Conservation (phyloP, 2,797 vertebrate species). For the Neostethus bicornis region DNA sequence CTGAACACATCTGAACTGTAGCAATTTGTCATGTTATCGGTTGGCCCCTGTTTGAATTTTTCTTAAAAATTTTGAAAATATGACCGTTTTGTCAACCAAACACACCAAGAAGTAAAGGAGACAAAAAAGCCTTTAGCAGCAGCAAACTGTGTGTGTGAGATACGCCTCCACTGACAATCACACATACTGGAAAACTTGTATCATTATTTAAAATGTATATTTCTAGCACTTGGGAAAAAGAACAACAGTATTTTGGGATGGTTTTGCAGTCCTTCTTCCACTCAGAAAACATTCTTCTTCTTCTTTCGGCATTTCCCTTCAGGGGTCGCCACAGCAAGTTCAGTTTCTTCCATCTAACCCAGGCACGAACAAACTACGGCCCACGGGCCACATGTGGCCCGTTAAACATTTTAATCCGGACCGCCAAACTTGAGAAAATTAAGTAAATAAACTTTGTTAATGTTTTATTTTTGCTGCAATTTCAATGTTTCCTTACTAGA, state of each 20-base stretch:
- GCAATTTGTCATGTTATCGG: background rate
- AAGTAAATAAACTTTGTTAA: too few relatives aligned
- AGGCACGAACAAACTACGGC: too few relatives aligned
- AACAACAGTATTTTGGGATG: background rate
- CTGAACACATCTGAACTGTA: background rate
- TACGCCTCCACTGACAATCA: background rate
- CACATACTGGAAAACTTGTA: background rate
- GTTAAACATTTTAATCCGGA: too few relatives aligned
- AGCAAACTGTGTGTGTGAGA: background rate
- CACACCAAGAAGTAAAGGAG: background rate
- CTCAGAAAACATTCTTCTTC: too few relatives aligned
- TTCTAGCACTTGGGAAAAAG: background rate
- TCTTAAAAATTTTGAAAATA: background rate
- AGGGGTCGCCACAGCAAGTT: too few relatives aligned
- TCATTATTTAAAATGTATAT: background rate
- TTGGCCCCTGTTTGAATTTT: background rate
- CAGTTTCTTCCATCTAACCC: too few relatives aligned
- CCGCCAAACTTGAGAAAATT: too few relatives aligned
- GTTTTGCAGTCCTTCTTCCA: too few relatives aligned
- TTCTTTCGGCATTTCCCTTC: too few relatives aligned
- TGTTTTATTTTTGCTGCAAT: too few relatives aligned
- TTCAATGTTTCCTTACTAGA: too few relatives aligned
- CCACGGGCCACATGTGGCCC: too few relatives aligned
- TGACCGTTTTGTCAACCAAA: background rate
- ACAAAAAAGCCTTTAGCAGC: background rate